A percentile compares a stretch with the other conserved stretches of the same genome.
phyloP scores from a whole-genome alignment of 2,888 invertebrate genomes.

The Ennomos erosarius region DNA sequence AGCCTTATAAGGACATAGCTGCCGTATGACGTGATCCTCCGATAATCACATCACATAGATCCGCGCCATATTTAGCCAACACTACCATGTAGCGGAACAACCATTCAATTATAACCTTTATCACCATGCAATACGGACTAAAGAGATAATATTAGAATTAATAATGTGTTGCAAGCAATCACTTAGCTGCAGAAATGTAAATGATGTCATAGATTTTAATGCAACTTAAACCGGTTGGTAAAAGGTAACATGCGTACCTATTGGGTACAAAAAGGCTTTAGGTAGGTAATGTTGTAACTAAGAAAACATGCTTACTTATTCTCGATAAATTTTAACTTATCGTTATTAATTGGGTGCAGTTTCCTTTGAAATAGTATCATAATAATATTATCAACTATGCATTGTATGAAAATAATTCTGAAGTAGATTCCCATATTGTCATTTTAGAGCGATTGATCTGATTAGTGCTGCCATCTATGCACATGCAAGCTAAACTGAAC shows the following conservation, averaged over 20 bases:
- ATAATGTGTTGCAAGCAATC: conserved; percentile 17
- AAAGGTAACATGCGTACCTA: not conserved
- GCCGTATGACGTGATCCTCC: conserved; percentile 53
- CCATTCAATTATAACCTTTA: conserved; percentile 32
- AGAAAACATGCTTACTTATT: too few species aligned
- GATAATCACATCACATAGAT: conserved; percentile 39
- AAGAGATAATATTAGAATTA: conserved; percentile 10
- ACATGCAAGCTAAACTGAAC: conserved; percentile 1
- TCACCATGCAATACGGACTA: conserved; percentile 4
- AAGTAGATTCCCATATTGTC: too few species aligned
- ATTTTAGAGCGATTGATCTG: too few species aligned
- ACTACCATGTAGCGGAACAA: conserved; percentile 8
- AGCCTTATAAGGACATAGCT: conserved; percentile 50
- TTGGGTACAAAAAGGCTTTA: too few species aligned
- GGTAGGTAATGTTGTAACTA: too few species aligned
- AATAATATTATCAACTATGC: too few species aligned
- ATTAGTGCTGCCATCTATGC: conserved; percentile 13
- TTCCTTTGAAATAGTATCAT: too few species aligned
- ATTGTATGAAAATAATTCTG: too few species aligned
- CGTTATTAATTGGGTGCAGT: too few species aligned
- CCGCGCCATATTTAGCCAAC: conserved; percentile 54
- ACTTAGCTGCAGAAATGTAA: conserved; percentile 32
- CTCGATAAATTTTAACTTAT: too few species aligned
- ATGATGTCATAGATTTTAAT: conserved; percentile 47
- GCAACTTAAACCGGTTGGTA: conserved; percentile 13